These are phyloP conservation scores for Ochotona curzoniae DNA, from an alignment of 2,113 vertebrate species.

Conservation along the genomic window DNA sequence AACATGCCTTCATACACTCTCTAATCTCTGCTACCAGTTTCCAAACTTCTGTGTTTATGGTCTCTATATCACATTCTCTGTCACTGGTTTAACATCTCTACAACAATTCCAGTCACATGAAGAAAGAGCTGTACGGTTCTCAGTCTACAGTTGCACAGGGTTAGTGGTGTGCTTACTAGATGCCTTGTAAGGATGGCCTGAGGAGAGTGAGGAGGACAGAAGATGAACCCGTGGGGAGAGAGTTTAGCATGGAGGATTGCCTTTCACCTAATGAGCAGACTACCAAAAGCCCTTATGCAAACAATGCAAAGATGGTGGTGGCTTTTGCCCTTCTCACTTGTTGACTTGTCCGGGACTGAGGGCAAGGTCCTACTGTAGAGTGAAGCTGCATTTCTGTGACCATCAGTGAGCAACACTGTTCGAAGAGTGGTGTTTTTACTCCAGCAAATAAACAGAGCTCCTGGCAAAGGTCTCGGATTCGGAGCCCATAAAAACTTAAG, in stretches of 20 bases:
- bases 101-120: neutral
- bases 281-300: rapidly evolving
- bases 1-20: neutral
- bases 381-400: rapidly evolving
- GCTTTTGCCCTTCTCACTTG: rapidly evolving
- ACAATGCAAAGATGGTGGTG: rapidly evolving
- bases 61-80: neutral
- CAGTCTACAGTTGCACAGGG: rapidly evolving
- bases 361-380: no score
- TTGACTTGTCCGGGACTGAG: neutral
- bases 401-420: rapidly evolving
- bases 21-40: neutral
- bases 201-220: no score
- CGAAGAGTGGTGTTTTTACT: rapidly evolving
- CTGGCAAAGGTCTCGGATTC: neutral
- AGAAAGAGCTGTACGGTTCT: neutral
- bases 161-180: neutral
- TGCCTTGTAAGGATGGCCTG: rapidly evolving
- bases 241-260: no score
- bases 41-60: neutral
- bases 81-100: neutral
- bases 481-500: neutral
- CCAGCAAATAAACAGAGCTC: neutral
- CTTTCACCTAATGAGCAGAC: no score
- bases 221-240: no score